Percentiles rank a stretch among this genome's conserved stretches.
These are phyloP conservation scores for Acronicta aceris DNA, from an alignment of 2,888 invertebrate species.

Conservation along the genomic window DNA sequence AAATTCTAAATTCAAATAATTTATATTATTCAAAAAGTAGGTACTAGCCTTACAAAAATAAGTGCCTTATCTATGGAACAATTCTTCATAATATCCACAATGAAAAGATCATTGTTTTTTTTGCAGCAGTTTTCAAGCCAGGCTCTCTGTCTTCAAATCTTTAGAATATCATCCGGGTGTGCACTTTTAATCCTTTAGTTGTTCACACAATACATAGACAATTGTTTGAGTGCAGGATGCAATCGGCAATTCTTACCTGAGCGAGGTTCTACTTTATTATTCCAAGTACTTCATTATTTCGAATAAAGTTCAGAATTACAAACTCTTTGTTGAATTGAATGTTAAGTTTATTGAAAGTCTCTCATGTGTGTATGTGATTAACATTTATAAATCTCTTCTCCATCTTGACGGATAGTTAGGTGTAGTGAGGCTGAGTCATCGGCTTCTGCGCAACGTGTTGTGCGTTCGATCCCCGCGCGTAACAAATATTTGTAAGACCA, in stretches of 20 bases:
- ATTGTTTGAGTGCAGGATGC: constrained; percentile 31
- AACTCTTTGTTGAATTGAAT: constrained; percentile 9
- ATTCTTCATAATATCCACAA: neutral
- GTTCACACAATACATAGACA: constrained; percentile 25
- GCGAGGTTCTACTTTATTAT: constrained; percentile 13
- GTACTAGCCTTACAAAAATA: neutral
- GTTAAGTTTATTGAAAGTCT: neutral
- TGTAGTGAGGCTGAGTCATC: no score
- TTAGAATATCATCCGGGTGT: constrained; percentile 28
- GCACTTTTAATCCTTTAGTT: constrained; percentile 27
- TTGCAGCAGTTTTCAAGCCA: neutral
- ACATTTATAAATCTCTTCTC: no score
- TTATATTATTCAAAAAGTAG: no score
- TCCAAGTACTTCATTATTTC: constrained; percentile 15
- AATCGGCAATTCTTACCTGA: constrained; percentile 25
- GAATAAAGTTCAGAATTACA: neutral
- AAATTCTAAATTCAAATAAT: no score
- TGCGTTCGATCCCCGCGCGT: no score
- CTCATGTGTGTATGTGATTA: neutral
- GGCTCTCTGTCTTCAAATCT: constrained; percentile 15
- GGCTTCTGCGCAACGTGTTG: no score
- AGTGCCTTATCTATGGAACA: constrained; percentile 7
- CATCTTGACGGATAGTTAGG: no score
- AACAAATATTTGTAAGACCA: no score
- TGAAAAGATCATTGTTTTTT: constrained; percentile 15